These are phyloP conservation scores for Schizothorax lantsangensis DNA, from an alignment of 2,797 vertebrate species.

Conservation along the genomic window DNA sequence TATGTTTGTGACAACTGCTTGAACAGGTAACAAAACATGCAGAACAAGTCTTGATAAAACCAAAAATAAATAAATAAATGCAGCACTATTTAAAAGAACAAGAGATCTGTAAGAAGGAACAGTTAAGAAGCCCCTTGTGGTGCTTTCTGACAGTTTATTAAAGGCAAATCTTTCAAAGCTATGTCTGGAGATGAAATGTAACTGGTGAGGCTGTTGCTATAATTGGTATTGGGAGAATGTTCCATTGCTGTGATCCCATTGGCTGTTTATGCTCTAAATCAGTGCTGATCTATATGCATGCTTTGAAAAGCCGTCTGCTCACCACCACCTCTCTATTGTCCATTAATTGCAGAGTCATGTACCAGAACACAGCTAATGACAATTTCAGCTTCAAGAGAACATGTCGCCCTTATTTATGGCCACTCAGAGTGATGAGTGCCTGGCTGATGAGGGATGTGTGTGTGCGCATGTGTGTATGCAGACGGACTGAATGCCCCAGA, in stretches of 20 bases:
- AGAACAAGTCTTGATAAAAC: not conserved
- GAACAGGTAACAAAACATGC: not conserved
- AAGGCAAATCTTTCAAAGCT: conserved; percentile 8
- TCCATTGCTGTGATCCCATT: conserved; percentile 25
- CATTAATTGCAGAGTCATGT: conserved; percentile 68
- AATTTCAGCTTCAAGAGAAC: conserved; percentile 62
- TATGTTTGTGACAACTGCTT: not conserved
- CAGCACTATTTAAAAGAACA: not conserved
- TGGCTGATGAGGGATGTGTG: conserved; percentile 52
- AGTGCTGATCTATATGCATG: conserved; percentile 8
- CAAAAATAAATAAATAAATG: not conserved
- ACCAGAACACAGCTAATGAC: conserved; percentile 69
- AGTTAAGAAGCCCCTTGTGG: not conserved
- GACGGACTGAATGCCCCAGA: conserved; percentile 66
- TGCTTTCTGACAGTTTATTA: conserved; percentile 8
- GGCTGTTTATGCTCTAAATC: conserved; percentile 45
- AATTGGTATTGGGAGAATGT: conserved; percentile 33
- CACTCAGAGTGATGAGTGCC: conserved; percentile 63
- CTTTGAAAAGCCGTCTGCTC: conserved; percentile 46
- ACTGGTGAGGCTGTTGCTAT: conserved; percentile 1
- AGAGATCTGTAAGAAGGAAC: not conserved
- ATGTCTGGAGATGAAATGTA: not conserved
- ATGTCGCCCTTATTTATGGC: conserved; percentile 67
- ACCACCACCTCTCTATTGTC: conserved; percentile 46
- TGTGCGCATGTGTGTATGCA: conserved; percentile 48